Evolutionary conservation across 2,797 vertebrate species (phyloP).

Genomic region (Sebastes baramenuke): DNA sequence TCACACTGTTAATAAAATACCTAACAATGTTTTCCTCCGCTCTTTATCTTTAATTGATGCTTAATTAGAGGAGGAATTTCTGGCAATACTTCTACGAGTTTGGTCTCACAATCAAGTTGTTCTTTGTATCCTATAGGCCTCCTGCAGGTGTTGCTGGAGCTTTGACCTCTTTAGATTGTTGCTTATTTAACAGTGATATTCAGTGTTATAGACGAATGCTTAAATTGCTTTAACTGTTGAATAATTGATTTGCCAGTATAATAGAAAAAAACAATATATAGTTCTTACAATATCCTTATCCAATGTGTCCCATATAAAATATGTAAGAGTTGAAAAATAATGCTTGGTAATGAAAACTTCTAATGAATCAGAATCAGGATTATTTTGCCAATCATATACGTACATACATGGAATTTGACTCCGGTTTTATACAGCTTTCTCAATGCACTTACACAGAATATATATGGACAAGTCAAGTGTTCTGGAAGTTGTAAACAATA

Average conservation of each 20-base stretch:
- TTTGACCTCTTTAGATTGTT: background rate
- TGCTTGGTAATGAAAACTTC: too few species aligned
- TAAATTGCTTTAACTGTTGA: background rate
- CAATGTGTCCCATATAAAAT: background rate
- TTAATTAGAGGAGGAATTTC: background rate
- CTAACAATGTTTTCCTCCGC: background rate
- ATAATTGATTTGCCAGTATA: background rate
- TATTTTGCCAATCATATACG: too few species aligned
- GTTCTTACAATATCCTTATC: background rate
- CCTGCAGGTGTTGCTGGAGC: accelerated
- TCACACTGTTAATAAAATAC: background rate
- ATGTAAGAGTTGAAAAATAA: too few species aligned
- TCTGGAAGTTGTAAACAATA: too few species aligned
- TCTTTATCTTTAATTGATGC: background rate
- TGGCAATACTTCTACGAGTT: too few species aligned
- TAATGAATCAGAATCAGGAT: too few species aligned
- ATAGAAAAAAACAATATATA: background rate
- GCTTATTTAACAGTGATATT: background rate
- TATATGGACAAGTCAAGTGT: too few species aligned
- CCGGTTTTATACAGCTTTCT: too few species aligned
- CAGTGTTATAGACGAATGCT: background rate
- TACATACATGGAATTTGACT: too few species aligned
- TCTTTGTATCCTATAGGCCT: too few species aligned
- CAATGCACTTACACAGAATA: too few species aligned
- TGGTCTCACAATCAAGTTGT: too few species aligned